Base-by-base conservation (phyloP, 2,113 vertebrate genomes). In the Istiophorus platypterus region DNA sequence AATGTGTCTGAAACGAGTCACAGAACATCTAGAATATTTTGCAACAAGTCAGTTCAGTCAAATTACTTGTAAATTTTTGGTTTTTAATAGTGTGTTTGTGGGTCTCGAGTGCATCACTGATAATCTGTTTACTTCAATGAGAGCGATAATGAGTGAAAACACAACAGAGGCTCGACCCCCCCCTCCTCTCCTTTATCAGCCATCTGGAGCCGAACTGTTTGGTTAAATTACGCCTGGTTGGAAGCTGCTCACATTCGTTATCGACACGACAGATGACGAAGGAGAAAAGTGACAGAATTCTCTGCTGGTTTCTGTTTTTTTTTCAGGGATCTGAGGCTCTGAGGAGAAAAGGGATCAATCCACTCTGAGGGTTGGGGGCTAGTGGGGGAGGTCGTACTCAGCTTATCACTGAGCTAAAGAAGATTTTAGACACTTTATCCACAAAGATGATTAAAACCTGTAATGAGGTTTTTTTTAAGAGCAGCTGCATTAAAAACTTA, bases 121-220 rank as follows among this genome's bases (percentile, higher is more conserved):
- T 47, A 10, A 51, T 49, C n/a, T 41, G 56, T 65, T 65, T 52
- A 51, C 70, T 0, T 49, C 64, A 57, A 1, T 58, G 51, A 58
- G 17, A 5, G 65, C 2, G 27, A 3, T 66, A 20, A 58, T 66
- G 9, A 42, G 56, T 24, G 65, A 56, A 68, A 61, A 56, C 51
- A 61, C 56, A 34, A 34, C 31, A 45, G 15, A 45, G 12, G 13
- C 14, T 45, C 56, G 0, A 39, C 15, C n/a, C n/a, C 62, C 29
- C 42, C 3, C 17, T 9, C 5, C 51, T n/a, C 52, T 42, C 69
- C 29, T 31, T 41, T 54, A 0, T 69, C 67, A 14, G 59, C 85
- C 85, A 79, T 71, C 80, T 86, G 85, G 65, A 75, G 71, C 41
- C n/a, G 20, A 8, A 1, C 61, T 57, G 59, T 31, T 37, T 29